These are phyloP conservation scores for Dendrocincla fuliginosa DNA, from an alignment of 2,797 vertebrate species.

Conservation along the genomic window DNA sequence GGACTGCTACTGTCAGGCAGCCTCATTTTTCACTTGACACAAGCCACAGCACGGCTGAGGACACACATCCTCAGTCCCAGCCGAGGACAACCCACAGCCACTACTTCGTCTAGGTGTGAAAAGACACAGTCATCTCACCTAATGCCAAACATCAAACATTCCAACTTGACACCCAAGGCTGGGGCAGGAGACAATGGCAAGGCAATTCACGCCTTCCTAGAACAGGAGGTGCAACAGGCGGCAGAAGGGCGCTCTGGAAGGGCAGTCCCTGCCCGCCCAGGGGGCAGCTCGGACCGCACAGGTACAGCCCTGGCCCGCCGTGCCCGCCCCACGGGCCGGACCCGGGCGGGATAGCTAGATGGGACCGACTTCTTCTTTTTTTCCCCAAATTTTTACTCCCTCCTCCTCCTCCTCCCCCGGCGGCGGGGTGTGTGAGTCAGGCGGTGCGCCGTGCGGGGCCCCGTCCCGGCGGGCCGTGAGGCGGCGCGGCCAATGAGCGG, in stretches of 20 bases:
- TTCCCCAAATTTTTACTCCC: fast-evolving
- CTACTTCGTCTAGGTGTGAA: not conserved
- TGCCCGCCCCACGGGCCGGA: not conserved
- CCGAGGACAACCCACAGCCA: not conserved
- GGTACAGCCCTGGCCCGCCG: too few species aligned
- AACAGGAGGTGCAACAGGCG: fast-evolving
- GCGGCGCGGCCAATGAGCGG: constrained; percentile 66
- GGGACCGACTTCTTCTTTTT: not conserved
- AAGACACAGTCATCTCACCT: not conserved
- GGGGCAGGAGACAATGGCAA: not conserved
- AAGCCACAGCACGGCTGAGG: not conserved
- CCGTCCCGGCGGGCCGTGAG: too few species aligned
- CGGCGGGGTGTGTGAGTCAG: too few species aligned
- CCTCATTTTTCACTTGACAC: not conserved
- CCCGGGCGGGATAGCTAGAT: fast-evolving
- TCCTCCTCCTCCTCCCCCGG: too few species aligned
- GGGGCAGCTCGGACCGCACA: not conserved
- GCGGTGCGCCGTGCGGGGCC: too few species aligned
- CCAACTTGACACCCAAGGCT: fast-evolving
- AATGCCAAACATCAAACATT: not conserved
- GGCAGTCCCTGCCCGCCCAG: fast-evolving
- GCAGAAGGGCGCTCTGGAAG: not conserved
- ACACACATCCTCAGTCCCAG: not conserved
- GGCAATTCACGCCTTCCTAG: not conserved
- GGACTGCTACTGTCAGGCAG: not conserved